These are phyloP conservation scores for Salticus scenicus DNA, from an alignment of 2,888 invertebrate species.

Conservation along the genomic window DNA sequence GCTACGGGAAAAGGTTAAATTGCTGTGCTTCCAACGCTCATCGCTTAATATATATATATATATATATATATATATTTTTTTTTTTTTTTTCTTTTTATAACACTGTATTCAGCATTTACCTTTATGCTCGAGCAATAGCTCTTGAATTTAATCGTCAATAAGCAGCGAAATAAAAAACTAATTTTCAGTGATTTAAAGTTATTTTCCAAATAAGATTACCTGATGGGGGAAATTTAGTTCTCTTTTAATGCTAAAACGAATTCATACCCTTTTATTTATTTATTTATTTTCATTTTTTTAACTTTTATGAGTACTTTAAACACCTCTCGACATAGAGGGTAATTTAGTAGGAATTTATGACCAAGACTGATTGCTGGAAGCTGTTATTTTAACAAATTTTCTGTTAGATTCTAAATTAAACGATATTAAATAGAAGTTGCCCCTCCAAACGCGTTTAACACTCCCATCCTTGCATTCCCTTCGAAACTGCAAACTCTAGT, in stretches of 20 bases:
- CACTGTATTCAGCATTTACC: slow-evolving; percentile 55
- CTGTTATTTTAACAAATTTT: slow-evolving; percentile 66
- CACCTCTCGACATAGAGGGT: slow-evolving; percentile 50
- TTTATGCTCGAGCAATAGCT: slow-evolving; percentile 12
- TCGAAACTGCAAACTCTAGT: slow-evolving; percentile 38
- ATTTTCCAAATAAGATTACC: slow-evolving; percentile 66
- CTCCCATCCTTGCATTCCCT: slow-evolving; percentile 37
- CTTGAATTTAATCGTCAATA: slow-evolving; percentile 51
- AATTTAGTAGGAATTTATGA: slow-evolving; percentile 65
- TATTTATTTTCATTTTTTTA: slow-evolving; percentile 12
- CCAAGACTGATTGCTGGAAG: slow-evolving; percentile 62
- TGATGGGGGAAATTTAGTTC: slow-evolving; percentile 27
- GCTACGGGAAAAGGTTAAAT: slow-evolving; percentile 63
- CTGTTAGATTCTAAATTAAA: slow-evolving; percentile 65
- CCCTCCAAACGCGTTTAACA: slow-evolving; percentile 66
- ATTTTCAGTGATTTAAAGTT: slow-evolving; percentile 68
- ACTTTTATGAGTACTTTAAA: slow-evolving; percentile 46
- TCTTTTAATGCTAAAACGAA: slow-evolving; percentile 40
- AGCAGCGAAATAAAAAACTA: slow-evolving; percentile 52
- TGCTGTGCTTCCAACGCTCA: slow-evolving; percentile 34
- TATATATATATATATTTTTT: too few relatives aligned
- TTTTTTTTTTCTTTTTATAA: neutral
- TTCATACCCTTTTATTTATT: slow-evolving; percentile 4
- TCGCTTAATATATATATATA: too few relatives aligned
- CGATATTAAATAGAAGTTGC: slow-evolving; percentile 69